Conservation (phyloP, 2,888 invertebrate genomes). For the Synanthedon formicaeformis region DNA sequence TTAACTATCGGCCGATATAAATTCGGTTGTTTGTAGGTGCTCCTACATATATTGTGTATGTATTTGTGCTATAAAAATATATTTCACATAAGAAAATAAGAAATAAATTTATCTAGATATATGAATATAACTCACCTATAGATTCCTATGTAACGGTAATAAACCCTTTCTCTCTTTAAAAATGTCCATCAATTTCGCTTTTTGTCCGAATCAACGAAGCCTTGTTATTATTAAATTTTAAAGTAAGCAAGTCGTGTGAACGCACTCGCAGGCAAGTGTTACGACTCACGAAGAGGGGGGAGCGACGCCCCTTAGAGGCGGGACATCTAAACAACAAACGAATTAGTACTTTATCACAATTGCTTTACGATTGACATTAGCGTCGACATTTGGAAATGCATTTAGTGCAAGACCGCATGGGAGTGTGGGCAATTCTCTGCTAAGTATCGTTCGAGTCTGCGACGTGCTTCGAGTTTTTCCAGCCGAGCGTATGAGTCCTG, state of each 20-base stretch:
- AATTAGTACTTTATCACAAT: slow-evolving; percentile 19
- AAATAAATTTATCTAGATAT: no score
- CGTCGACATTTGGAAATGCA: slow-evolving; percentile 24
- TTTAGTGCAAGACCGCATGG: slow-evolving; percentile 48
- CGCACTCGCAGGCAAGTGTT: slow-evolving; percentile 29
- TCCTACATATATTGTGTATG: no score
- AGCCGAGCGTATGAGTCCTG: slow-evolving; percentile 10
- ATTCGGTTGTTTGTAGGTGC: no score
- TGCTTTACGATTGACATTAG: slow-evolving; percentile 13
- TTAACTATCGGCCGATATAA: no score
- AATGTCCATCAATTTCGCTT: slow-evolving; percentile 45
- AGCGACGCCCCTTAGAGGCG: slow-evolving; percentile 64
- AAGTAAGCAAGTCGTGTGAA: slow-evolving; percentile 57
- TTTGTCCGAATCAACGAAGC: slow-evolving; percentile 50
- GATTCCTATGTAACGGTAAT: background rate
- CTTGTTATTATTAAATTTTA: slow-evolving; percentile 64
- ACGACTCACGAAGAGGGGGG: slow-evolving; percentile 48
- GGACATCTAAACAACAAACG: slow-evolving; percentile 24
- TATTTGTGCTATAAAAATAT: no score
- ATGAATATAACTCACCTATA: background rate
- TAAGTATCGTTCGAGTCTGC: slow-evolving; percentile 55
- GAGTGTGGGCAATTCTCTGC: slow-evolving; percentile 46
- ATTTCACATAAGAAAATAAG: no score
- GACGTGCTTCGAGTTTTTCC: slow-evolving; percentile 40
- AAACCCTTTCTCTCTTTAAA: slow-evolving; percentile 16